Percentiles rank a stretch among this genome's conserved stretches.
Evolutionary conservation across 1,140 invertebrate species (phyloP).

Genomic region (Meloidogyne exigua): DNA sequence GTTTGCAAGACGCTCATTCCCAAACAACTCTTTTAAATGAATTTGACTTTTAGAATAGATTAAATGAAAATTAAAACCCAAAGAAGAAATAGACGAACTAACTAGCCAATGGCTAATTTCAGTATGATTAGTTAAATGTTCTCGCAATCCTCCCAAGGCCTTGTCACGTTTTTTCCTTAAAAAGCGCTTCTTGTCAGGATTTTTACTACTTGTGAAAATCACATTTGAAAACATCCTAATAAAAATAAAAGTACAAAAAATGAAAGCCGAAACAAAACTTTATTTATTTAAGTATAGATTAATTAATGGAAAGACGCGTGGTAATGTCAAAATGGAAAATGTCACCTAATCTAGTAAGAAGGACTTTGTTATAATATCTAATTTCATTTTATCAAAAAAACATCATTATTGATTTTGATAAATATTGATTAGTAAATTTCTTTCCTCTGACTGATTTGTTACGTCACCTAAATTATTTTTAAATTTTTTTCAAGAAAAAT

Average conservation of each 20-base stretch:
- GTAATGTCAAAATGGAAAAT: too few species aligned
- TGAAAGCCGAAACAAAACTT: too few species aligned
- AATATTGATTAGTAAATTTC: too few species aligned
- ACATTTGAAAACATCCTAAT: neutral
- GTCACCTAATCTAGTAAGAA: too few species aligned
- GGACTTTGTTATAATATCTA: too few species aligned
- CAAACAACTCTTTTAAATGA: constrained; percentile 36
- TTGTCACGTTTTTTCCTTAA: neutral
- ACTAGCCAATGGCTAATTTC: constrained; percentile 36
- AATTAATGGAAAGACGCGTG: too few species aligned
- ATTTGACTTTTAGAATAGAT: neutral
- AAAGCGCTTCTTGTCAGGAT: neutral
- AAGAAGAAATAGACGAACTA: constrained; percentile 9
- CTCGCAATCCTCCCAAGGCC: constrained; percentile 14
- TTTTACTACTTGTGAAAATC: constrained; percentile 1
- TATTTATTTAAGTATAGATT: too few species aligned
- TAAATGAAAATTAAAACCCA: neutral
- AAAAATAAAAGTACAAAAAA: too few species aligned
- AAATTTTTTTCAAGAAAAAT: too few species aligned
- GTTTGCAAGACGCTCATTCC: constrained; percentile 29
- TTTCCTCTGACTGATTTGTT: too few species aligned
- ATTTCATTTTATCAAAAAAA: too few species aligned
- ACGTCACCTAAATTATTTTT: neutral
- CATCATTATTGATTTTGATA: too few species aligned
- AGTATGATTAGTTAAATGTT: constrained; percentile 13